These are phyloP conservation scores for Tetragnatha versicolor DNA, from an alignment of 1,140 invertebrate genomes.

Conservation along the genomic window DNA sequence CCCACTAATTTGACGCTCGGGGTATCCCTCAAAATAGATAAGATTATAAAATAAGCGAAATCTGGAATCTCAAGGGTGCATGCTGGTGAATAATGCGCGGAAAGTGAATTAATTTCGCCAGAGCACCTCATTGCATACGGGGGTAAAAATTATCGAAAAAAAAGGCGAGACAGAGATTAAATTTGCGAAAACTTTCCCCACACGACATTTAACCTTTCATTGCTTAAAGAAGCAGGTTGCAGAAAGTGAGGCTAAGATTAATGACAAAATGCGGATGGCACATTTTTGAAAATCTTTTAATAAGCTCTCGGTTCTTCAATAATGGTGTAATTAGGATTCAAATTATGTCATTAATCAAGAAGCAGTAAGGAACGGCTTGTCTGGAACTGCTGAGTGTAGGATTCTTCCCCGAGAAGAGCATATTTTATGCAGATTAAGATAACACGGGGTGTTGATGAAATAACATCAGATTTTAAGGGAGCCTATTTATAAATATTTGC, in stretches of 20 bases:
- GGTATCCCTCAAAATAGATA: too few relatives aligned
- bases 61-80: too few relatives aligned
- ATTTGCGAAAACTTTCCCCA: background rate
- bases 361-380: background rate
- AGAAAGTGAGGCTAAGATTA: conserved; percentile 11
- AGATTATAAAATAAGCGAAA: too few relatives aligned
- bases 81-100: too few relatives aligned
- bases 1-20: too few relatives aligned
- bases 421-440: conserved; percentile 10
- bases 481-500: background rate
- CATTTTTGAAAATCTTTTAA: conserved; percentile 50
- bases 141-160: background rate
- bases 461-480: background rate
- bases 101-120: too few relatives aligned
- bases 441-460: conserved; percentile 3
- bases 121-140: background rate
- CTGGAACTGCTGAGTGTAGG: too few relatives aligned
- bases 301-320: conserved; percentile 38
- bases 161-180: background rate
- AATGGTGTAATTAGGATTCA: conserved; percentile 47
- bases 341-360: conserved; percentile 46
- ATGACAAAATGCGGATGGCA: conserved; percentile 42
- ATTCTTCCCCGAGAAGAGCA: background rate
- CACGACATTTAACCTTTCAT: conserved; percentile 32
- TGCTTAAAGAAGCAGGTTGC: conserved; percentile 21